Evolutionary conservation across 92 coral and sea anemone genomes (phyloP).

Genomic region (Epizoanthus fatuus): DNA sequence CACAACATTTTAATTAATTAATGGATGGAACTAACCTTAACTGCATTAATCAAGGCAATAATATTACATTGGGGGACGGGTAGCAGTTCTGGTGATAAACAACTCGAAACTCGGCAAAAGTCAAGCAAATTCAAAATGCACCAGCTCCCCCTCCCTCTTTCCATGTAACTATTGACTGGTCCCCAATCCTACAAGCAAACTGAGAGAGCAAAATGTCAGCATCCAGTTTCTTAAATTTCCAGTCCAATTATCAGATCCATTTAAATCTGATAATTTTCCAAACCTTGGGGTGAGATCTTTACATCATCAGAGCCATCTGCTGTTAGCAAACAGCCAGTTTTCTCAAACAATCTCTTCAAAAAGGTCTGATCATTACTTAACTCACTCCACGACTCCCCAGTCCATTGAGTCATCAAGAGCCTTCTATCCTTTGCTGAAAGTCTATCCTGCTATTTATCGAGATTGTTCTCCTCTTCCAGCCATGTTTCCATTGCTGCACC

Average conservation of each 20-base stretch:
- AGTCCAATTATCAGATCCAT: conserved; percentile 30
- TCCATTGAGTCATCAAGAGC: too few relatives aligned
- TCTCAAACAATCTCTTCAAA: conserved; percentile 59
- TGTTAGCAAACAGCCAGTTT: conserved; percentile 73
- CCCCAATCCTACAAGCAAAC: conserved; percentile 35
- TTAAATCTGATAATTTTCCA: conserved; percentile 35
- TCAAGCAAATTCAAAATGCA: conserved; percentile 19
- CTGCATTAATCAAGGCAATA: conserved; percentile 13
- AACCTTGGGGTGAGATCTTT: neutral
- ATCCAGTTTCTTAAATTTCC: neutral
- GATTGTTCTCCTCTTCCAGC: conserved; percentile 63
- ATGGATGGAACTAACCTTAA: neutral
- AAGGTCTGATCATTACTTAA: neutral
- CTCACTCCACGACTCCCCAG: too few relatives aligned
- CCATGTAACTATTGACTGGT: conserved; percentile 12
- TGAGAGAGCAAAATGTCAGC: conserved; percentile 4
- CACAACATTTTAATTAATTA: neutral
- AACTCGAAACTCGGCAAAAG: neutral
- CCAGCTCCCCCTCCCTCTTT: conserved; percentile 30
- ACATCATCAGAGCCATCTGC: conserved; percentile 66
- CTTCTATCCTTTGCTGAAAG: too few relatives aligned
- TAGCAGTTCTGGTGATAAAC: conserved; percentile 48
- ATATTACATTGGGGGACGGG: conserved; percentile 34
- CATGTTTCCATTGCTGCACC: conserved; percentile 73
- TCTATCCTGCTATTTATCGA: conserved; percentile 33